These are phyloP conservation scores for Forbesichthys papilliferus DNA, from an alignment of 2,113 vertebrate genomes.

Conservation along the genomic window DNA sequence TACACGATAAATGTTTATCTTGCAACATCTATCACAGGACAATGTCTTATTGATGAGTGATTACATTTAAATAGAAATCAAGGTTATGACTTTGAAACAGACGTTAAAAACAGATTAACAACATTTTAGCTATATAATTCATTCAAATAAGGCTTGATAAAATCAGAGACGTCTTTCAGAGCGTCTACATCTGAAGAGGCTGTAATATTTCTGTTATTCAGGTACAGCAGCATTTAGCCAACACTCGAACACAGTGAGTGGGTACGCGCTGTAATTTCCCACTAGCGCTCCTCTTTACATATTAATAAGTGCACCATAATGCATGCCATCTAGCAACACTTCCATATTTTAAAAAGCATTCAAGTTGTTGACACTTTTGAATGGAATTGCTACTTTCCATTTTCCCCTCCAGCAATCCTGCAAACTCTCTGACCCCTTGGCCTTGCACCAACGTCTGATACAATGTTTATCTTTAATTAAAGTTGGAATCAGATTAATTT, in stretches of 20 bases:
- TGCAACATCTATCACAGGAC: no score
- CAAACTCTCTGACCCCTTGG: constrained; percentile 31
- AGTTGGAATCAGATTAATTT: constrained; percentile 18
- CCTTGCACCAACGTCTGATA: constrained; percentile 28
- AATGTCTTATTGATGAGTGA: no score
- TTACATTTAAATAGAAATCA: no score
- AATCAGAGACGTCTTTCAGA: no score
- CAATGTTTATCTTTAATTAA: background rate
- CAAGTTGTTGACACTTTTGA: constrained; percentile 57
- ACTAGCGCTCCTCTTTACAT: constrained; percentile 46
- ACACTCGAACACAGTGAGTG: constrained; percentile 47
- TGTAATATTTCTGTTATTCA: constrained; percentile 21
- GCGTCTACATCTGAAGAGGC: background rate
- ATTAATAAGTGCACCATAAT: constrained; percentile 53
- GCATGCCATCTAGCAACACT: constrained; percentile 45
- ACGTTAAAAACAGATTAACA: no score
- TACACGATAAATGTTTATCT: no score
- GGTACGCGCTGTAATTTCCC: constrained; percentile 58
- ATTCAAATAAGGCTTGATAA: no score
- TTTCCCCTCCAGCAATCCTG: constrained; percentile 40
- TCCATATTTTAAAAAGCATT: constrained; percentile 55
- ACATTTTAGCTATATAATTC: no score
- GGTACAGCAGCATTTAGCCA: constrained; percentile 45
- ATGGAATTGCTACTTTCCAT: constrained; percentile 46
- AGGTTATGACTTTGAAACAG: no score